Evolutionary conservation across 2,797 vertebrate genomes (phyloP).

Genomic region (Mycteria americana): DNA sequence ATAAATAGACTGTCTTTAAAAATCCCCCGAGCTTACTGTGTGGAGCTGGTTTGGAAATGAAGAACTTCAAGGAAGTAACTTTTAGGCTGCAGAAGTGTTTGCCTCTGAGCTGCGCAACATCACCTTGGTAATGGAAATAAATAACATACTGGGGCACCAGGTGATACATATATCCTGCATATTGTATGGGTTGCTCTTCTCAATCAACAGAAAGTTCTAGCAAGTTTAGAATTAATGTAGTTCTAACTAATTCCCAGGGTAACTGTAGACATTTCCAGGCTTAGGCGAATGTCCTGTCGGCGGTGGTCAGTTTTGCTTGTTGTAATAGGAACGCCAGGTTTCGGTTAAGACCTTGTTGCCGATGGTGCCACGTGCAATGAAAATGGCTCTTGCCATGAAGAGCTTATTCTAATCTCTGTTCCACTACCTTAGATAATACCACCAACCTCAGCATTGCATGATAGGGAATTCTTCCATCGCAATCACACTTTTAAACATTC

Average conservation of each 20-base stretch:
- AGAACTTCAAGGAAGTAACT: conserved; percentile 10
- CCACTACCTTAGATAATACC: neutral
- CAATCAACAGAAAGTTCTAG: conserved; percentile 27
- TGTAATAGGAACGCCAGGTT: neutral
- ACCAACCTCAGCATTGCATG: neutral
- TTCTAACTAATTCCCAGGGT: neutral
- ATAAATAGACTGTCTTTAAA: neutral
- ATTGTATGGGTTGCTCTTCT: conserved; percentile 39
- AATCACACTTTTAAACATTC: fast-evolving
- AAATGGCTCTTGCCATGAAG: neutral
- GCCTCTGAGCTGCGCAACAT: neutral
- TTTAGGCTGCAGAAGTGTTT: conserved; percentile 8
- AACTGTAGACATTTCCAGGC: neutral
- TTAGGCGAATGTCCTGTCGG: fast-evolving
- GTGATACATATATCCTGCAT: conserved; percentile 39
- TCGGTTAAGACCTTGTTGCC: neutral
- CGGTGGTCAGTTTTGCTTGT: fast-evolving
- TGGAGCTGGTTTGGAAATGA: neutral
- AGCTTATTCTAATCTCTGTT: neutral
- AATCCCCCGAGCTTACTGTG: neutral
- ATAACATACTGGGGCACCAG: neutral
- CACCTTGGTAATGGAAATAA: neutral
- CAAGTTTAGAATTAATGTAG: neutral
- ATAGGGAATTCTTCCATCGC: neutral
- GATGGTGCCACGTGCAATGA: neutral